Conservation (phyloP, 2,888 invertebrate genomes). For the Atherix ibis region DNA sequence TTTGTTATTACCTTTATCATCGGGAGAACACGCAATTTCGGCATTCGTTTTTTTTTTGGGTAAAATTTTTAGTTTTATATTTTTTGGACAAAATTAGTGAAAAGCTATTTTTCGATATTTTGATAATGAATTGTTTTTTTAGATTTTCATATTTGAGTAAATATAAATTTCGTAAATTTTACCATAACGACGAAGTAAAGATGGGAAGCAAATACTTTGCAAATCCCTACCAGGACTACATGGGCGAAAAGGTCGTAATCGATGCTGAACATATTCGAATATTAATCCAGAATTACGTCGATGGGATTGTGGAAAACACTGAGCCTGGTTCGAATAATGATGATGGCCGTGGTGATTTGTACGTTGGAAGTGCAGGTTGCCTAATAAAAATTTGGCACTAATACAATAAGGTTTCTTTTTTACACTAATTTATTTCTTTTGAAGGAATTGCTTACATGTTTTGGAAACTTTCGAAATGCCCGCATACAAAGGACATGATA, state of each 20-base stretch:
- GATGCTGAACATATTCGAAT: conserved; percentile 27
- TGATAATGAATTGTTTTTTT: too few relatives aligned
- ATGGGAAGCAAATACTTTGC: conserved; percentile 17
- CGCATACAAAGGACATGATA: conserved; percentile 30
- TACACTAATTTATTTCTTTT: background rate
- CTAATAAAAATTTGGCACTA: background rate
- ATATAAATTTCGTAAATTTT: too few relatives aligned
- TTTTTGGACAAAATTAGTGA: too few relatives aligned
- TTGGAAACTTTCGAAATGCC: conserved; percentile 46
- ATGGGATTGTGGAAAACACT: conserved; percentile 27
- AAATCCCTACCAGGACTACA: conserved; percentile 28
- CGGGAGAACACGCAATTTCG: too few relatives aligned
- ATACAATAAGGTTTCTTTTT: background rate
- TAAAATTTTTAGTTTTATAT: too few relatives aligned
- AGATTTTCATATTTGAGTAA: too few relatives aligned
- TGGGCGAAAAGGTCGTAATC: conserved; percentile 18
- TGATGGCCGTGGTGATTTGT: conserved; percentile 28
- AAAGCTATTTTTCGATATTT: too few relatives aligned
- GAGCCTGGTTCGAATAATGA: conserved; percentile 22
- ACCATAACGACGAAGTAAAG: too few relatives aligned
- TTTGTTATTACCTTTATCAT: too few relatives aligned
- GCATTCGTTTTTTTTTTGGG: too few relatives aligned
- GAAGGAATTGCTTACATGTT: conserved; percentile 60
- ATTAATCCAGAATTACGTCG: conserved; percentile 28
- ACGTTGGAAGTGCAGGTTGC: conserved; percentile 28